Evolutionary conservation across 64 coral and sea anemone species (phyloP).

Genomic region (Actinia equina): DNA sequence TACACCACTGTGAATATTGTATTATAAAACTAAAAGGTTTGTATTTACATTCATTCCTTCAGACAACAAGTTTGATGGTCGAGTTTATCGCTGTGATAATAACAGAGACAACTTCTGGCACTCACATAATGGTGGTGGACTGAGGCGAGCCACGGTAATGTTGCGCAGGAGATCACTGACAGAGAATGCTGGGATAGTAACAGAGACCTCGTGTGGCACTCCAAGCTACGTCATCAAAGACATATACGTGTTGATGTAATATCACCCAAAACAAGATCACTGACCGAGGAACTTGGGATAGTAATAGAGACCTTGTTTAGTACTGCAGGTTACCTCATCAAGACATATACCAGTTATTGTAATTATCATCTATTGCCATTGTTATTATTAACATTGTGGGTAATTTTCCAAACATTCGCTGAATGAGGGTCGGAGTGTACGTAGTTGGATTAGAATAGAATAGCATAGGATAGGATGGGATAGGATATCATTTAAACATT

Average conservation of each 20-base stretch:
- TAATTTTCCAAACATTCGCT: no score
- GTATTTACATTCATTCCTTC: not conserved
- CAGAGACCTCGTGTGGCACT: slow-evolving; percentile 70
- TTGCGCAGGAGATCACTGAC: slow-evolving; percentile 32
- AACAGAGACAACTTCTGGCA: slow-evolving; percentile 58
- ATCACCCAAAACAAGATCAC: not conserved
- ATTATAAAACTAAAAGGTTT: not conserved
- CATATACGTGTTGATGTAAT: slow-evolving; percentile 27
- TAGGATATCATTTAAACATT: no score
- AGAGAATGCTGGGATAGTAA: slow-evolving; percentile 69
- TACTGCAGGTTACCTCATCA: slow-evolving; percentile 59
- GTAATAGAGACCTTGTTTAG: slow-evolving; percentile 68
- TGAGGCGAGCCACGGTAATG: slow-evolving; percentile 48
- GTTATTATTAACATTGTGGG: no score
- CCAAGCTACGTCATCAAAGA: slow-evolving; percentile 72
- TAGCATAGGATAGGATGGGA: no score
- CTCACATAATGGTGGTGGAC: not conserved
- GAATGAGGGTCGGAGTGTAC: no score
- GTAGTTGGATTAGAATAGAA: no score
- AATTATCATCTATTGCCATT: no score
- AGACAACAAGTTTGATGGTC: slow-evolving; percentile 71
- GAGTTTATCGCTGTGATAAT: slow-evolving; percentile 43
- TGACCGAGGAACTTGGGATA: slow-evolving; percentile 57
- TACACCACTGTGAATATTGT: no score
- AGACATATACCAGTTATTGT: slow-evolving; percentile 38